Percentiles rank a stretch among this genome's conserved stretches.
phyloP scores from a whole-genome alignment of 2,113 vertebrate genomes.

The Anser brachyrhynchus region DNA sequence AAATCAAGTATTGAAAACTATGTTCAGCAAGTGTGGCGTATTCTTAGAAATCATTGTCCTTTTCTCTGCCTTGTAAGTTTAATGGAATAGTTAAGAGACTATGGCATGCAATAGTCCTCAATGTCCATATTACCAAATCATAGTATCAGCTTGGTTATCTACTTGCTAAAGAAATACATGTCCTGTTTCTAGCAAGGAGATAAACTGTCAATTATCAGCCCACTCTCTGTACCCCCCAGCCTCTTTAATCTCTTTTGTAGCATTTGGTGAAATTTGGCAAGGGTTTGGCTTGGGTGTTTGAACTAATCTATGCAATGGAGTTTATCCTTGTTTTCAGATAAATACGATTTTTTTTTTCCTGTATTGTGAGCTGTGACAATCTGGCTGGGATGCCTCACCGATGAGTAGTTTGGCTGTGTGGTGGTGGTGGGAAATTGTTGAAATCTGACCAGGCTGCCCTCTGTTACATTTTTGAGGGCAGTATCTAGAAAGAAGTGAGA shows the following conservation, averaged over 20 bases:
- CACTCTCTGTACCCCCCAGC: accelerated
- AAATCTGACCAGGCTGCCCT: background rate
- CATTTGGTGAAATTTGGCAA: background rate
- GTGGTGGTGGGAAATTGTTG: background rate
- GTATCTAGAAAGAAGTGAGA: background rate
- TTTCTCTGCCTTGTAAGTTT: background rate
- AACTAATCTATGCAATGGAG: background rate
- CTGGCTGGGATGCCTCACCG: background rate
- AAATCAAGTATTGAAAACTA: background rate
- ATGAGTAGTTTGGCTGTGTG: background rate
- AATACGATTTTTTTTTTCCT: background rate
- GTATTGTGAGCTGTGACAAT: background rate
- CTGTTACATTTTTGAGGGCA: background rate
- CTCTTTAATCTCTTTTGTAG: background rate
- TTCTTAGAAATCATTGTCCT: background rate
- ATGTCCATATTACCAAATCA: background rate
- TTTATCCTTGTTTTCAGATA: background rate
- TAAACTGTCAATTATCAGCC: background rate
- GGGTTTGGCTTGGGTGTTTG: background rate
- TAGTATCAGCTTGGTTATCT: background rate
- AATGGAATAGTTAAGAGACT: background rate
- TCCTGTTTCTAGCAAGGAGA: background rate
- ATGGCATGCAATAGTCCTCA: background rate
- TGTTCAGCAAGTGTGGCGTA: background rate
- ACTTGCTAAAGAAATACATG: background rate